Evolutionary conservation across 2,888 invertebrate species (phyloP).

Genomic region (Thera britannica): DNA sequence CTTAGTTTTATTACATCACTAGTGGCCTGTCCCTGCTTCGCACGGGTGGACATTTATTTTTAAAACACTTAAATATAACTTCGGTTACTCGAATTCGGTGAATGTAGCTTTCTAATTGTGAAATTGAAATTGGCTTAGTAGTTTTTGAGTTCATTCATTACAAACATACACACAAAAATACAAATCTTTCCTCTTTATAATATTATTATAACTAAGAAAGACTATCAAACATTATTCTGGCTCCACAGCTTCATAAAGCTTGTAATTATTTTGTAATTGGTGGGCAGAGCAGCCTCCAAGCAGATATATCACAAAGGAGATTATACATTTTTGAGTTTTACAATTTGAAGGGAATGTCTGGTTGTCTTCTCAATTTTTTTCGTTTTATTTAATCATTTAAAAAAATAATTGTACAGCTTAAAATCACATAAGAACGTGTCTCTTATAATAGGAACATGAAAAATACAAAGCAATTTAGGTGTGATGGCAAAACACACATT

Average conservation of each 20-base stretch:
- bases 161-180: no score
- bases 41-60: no score
- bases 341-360: slow-evolving; percentile 12
- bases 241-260: slow-evolving; percentile 54
- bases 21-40: no score
- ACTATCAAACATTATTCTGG: slow-evolving; percentile 45
- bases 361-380: slow-evolving; percentile 4
- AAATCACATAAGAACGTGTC: no score
- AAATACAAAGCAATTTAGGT: no score
- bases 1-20: not conserved
- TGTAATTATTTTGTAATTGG: slow-evolving; percentile 81
- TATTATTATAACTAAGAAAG: not conserved
- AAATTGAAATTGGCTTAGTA: no score
- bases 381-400: not conserved
- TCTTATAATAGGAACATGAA: not conserved
- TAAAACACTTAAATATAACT: no score
- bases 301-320: slow-evolving; percentile 71
- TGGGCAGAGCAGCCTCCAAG: slow-evolving; percentile 66
- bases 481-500: not conserved
- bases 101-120: no score
- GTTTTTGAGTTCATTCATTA: no score
- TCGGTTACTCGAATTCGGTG: no score
- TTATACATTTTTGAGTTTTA: slow-evolving; percentile 31
- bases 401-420: no score
- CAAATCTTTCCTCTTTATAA: no score